These are phyloP conservation scores for Mylabris sibirica DNA, from an alignment of 2,888 invertebrate genomes.

Conservation along the genomic window DNA sequence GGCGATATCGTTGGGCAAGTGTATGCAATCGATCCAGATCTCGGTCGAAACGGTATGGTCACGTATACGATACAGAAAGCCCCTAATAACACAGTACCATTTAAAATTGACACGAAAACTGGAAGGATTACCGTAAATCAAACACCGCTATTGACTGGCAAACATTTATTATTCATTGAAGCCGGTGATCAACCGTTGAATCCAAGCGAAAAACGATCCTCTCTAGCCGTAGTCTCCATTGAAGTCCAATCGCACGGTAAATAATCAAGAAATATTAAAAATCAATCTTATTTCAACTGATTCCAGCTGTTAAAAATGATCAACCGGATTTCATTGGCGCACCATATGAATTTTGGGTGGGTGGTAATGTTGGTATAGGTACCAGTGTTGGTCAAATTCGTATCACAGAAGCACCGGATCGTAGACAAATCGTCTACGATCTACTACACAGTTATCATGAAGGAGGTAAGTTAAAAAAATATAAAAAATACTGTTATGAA, in stretches of 20 bases:
- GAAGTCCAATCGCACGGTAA: conserved; percentile 67
- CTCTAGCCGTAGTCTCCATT: conserved; percentile 84
- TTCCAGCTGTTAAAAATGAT: conserved; percentile 58
- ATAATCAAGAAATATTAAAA: background rate
- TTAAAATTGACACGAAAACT: conserved; percentile 74
- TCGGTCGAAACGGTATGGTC: conserved; percentile 79
- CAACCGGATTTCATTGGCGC: conserved; percentile 83
- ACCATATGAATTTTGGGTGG: conserved; percentile 91
- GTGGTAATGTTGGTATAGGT: conserved; percentile 83
- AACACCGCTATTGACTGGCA: conserved; percentile 72
- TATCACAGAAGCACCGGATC: conserved; percentile 75
- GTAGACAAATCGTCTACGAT: conserved; percentile 75
- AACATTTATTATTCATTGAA: conserved; percentile 83
- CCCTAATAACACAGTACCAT: conserved; percentile 66
- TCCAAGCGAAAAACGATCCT: conserved; percentile 82
- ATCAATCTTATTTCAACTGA: background rate
- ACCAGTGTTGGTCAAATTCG: conserved; percentile 87
- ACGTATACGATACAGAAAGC: conserved; percentile 58
- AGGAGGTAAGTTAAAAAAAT: conserved; percentile 68
- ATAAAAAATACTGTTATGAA: background rate
- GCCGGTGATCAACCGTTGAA: conserved; percentile 84
- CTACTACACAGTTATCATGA: conserved; percentile 84
- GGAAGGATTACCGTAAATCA: conserved; percentile 75
- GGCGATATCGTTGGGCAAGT: conserved; percentile 75
- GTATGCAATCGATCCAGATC: conserved; percentile 82